A percentile compares a stretch with the other conserved stretches of the same genome.
Evolutionary conservation across 2,113 vertebrate species (phyloP).

Genomic region (Perca schrenkii): DNA sequence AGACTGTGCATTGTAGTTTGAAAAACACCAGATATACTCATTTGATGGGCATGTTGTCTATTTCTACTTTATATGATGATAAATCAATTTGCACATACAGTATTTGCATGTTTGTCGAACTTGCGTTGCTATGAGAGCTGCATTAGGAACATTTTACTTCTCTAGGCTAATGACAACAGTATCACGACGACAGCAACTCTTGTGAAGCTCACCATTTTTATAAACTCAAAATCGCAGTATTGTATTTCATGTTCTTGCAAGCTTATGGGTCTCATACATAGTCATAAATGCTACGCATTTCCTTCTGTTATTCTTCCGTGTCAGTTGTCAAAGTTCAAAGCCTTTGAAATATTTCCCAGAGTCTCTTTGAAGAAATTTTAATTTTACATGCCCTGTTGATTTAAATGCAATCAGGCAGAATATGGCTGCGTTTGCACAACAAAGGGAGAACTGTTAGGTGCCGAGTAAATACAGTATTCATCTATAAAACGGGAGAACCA

Average conservation of each 20-base stretch:
- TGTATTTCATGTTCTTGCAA: conserved; percentile 43
- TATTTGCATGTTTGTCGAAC: not conserved
- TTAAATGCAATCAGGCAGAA: conserved; percentile 77
- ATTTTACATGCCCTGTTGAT: conserved; percentile 66
- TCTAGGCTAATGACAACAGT: not conserved
- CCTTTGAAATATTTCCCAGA: conserved; percentile 60
- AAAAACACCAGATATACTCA: conserved; percentile 23
- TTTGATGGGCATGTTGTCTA: not conserved
- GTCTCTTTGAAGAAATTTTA: conserved; percentile 80
- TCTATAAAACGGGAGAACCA: conserved; percentile 26
- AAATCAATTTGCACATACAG: not conserved
- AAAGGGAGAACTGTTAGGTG: conserved; percentile 54
- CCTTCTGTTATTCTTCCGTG: conserved; percentile 67
- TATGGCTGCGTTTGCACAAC: conserved; percentile 69
- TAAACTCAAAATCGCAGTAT: conserved; percentile 6
- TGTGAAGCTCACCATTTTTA: not conserved
- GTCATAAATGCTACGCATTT: conserved; percentile 65
- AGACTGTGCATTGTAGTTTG: not conserved
- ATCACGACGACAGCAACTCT: conserved; percentile 1
- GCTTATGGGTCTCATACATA: conserved; percentile 69
- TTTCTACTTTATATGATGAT: not conserved
- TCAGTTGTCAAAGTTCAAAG: conserved; percentile 82
- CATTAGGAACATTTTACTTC: not conserved
- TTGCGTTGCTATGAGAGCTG: not conserved
- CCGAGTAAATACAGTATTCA: conserved; percentile 57